Evolutionary conservation across 2,113 vertebrate genomes (phyloP).

Genomic region (Acrocephalus arundinaceus): DNA sequence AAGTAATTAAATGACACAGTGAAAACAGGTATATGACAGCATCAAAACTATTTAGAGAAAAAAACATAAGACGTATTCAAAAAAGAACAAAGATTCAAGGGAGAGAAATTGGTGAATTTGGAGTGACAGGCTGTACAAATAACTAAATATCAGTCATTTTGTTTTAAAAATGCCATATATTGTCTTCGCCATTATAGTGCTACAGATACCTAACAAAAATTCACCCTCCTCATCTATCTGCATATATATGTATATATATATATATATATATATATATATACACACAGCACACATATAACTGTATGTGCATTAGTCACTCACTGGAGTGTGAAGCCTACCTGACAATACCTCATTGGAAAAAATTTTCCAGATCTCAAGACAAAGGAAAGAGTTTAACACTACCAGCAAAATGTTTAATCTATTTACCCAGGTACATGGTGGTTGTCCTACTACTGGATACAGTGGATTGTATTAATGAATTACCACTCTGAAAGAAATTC

Average conservation of each 20-base stretch:
- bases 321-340: not conserved
- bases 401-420: not conserved
- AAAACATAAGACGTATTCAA: not conserved
- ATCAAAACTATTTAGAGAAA: not conserved
- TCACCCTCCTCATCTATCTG: not conserved
- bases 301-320: not conserved
- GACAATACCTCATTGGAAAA: not conserved
- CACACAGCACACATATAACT: rapidly evolving
- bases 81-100: not conserved
- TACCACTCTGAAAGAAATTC: not conserved
- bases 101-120: not conserved
- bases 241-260: not conserved
- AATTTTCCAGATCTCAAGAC: not conserved
- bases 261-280: no score
- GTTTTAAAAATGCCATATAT: not conserved
- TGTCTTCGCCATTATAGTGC: not conserved
- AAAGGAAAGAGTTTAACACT: not conserved
- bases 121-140: not conserved
- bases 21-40: not conserved
- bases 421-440: rapidly evolving
- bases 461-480: not conserved
- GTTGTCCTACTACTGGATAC: not conserved
- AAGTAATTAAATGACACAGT: not conserved
- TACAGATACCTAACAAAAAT: not conserved
- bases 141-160: not conserved